Evolutionary conservation across 2,113 vertebrate species (phyloP).

Genomic region (Scomber japonicus): DNA sequence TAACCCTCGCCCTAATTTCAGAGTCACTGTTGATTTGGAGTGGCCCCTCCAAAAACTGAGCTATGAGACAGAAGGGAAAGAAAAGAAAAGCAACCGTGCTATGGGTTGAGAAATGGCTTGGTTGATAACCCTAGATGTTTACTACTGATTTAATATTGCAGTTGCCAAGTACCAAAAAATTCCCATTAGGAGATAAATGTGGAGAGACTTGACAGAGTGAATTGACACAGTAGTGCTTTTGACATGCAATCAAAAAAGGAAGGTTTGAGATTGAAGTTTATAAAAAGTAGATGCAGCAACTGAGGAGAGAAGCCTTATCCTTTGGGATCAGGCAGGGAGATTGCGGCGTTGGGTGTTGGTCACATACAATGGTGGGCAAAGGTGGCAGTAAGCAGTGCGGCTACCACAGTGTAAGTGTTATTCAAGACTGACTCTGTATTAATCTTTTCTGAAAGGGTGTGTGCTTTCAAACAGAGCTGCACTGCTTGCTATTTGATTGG

Average conservation of each 20-base stretch:
- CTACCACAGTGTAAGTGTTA: not conserved
- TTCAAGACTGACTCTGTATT: not conserved
- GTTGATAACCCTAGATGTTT: not conserved
- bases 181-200: not conserved
- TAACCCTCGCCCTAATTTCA: not conserved
- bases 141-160: constrained; percentile 5
- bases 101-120: not conserved
- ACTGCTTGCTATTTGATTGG: not conserved
- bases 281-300: constrained; percentile 9
- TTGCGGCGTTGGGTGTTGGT: constrained; percentile 18
- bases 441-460: constrained; percentile 4
- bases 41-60: not conserved
- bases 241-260: constrained; percentile 22
- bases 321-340: constrained; percentile 20
- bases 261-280: not conserved
- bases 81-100: not conserved
- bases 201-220: constrained; percentile 12
- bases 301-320: constrained; percentile 17
- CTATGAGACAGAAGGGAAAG: not conserved
- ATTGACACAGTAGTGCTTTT: constrained; percentile 8
- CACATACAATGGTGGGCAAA: constrained; percentile 9
- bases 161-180: not conserved
- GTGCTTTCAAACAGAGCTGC: not conserved
- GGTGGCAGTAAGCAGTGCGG: constrained; percentile 13
- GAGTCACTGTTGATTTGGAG: not conserved